Percentiles rank a stretch among this genome's conserved stretches.
These are phyloP conservation scores for Taxidea taxus DNA, from an alignment of 2,113 vertebrate genomes.

Conservation along the genomic window DNA sequence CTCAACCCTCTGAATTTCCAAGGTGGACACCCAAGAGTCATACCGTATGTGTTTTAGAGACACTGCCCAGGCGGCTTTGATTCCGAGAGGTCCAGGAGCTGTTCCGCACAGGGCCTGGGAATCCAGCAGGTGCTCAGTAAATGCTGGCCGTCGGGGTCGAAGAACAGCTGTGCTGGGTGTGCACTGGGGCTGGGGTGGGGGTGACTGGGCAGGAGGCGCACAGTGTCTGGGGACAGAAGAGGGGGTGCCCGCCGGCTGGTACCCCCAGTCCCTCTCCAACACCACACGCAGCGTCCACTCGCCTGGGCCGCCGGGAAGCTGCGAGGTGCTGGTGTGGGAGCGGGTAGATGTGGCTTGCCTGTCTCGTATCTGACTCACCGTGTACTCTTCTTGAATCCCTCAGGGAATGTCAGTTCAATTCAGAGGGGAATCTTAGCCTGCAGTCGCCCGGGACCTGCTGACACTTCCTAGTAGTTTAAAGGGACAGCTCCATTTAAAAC, in stretches of 20 bases:
- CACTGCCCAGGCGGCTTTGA: background rate
- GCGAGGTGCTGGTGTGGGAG: background rate
- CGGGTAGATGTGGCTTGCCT: background rate
- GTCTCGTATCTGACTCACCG: background rate
- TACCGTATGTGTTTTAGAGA: background rate
- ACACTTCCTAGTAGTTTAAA: slow-evolving; percentile 22
- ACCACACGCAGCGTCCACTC: background rate
- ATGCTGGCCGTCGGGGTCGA: no score
- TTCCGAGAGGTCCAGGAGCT: background rate
- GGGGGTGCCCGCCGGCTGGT: background rate
- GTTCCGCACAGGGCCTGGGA: background rate
- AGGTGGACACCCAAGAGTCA: background rate
- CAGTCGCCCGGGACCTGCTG: slow-evolving; percentile 5
- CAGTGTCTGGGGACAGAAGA: background rate
- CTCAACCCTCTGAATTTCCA: background rate
- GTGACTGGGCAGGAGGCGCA: background rate
- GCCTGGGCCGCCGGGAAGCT: background rate
- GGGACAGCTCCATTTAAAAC: background rate
- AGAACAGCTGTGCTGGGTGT: background rate
- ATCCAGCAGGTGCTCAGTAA: background rate
- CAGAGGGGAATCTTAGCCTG: slow-evolving; percentile 54
- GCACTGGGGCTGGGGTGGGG: background rate
- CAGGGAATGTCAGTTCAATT: slow-evolving; percentile 43
- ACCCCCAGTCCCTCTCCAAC: no score
- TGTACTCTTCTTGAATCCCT: slow-evolving; percentile 40